Evolutionary conservation across 2,888 invertebrate species (phyloP), one percentile per base, ranked within the genome.

Genomic region (Bombylius major): DNA sequence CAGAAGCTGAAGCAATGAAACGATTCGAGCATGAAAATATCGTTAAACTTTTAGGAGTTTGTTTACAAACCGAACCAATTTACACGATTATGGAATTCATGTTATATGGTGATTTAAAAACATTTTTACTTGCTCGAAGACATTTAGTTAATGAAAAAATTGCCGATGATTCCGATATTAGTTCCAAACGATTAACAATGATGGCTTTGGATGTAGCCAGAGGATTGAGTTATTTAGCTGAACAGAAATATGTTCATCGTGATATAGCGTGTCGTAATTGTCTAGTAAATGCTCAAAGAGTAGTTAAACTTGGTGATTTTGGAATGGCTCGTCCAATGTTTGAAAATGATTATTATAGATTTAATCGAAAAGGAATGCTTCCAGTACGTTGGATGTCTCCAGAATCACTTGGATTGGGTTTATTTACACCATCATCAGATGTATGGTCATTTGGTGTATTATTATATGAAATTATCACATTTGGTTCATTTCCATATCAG

Each of bases 371-470:
- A 75, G 87, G 88, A 68, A 86, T 89, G 85, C 74, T 92, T 62
- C 92, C 92, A 0, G 90, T 93, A 9, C 79, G 92, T 59, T 94
- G 94, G 93, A 93, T 94, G 93, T 85, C 93, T 1, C 93, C 93
- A 0, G 94, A 94, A 75, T 87, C 88, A 63, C 75, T 94, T 14
- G 83, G 81, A 5, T 77, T 87, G 33, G 93, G 93, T 12, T 79
- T 89, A 55, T 94, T 92, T 71, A 89, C 90, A 1, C 82, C 89
- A 31, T 83, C 86, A 45, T 89, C 92, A 0, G 94, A 95, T 72
- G 84, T 94, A 14, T 95, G 93, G 93, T 86, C 90, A 44, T 92
- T 84, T 69, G 94, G 92, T 6, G 87, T 94, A 47, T 77, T 93
- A 32, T 77, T 94, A 4, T 94, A 87, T 69, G 89, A 90, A 74